phyloP scores from a whole-genome alignment of 2,888 invertebrate species.

The Caenorhabditis japonica region DNA sequence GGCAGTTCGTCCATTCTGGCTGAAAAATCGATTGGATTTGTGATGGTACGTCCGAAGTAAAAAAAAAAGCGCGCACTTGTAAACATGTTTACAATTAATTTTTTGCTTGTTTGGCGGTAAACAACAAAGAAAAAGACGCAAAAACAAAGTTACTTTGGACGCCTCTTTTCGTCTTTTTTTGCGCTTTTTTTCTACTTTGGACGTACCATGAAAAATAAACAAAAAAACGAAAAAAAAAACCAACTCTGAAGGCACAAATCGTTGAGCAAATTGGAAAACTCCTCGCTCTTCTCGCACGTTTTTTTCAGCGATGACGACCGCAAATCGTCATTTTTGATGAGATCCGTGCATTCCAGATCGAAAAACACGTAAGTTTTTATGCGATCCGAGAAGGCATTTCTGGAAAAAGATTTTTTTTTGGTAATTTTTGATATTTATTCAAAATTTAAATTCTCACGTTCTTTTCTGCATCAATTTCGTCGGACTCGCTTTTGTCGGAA shows the following conservation, averaged over 20 bases:
- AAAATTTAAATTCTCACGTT: neutral
- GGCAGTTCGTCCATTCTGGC: conserved; percentile 50
- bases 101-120: no score
- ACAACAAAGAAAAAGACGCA: no score
- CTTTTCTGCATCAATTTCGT: conserved; percentile 26
- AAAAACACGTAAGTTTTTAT: conserved; percentile 64
- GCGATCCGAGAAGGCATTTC: neutral
- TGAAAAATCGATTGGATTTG: no score
- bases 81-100: no score
- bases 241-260: no score
- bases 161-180: no score
- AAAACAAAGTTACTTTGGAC: no score
- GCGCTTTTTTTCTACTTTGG: no score
- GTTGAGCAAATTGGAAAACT: conserved; percentile 15
- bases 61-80: no score
- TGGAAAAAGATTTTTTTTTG: conserved; percentile 6
- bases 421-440: neutral
- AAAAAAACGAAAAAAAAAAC: no score
- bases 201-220: no score
- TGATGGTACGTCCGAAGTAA: no score
- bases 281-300: conserved; percentile 10
- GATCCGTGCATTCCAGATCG: conserved; percentile 69
- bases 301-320: neutral
- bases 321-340: conserved; percentile 44
- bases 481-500: conserved; percentile 27